These are phyloP conservation scores for Podiceps cristatus DNA, from an alignment of 2,113 vertebrate species.

Conservation along the genomic window DNA sequence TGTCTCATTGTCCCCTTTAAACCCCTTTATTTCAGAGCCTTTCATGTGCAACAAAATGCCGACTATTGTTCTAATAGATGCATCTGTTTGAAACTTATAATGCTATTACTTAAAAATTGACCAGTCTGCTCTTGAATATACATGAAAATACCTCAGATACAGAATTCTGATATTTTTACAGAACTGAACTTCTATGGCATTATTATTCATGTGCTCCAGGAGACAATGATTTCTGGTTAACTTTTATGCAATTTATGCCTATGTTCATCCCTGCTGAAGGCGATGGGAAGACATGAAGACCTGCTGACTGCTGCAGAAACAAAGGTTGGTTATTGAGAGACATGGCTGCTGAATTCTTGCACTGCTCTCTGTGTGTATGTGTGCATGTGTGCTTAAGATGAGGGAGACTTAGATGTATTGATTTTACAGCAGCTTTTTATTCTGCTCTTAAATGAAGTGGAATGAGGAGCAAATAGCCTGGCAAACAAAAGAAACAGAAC, in stretches of 20 bases:
- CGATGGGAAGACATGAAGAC: background rate
- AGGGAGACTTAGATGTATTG: slow-evolving; percentile 26
- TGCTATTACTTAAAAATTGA: background rate
- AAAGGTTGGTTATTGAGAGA: background rate
- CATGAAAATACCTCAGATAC: background rate
- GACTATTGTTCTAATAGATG: background rate
- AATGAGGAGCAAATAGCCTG: slow-evolving; percentile 53
- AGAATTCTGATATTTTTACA: background rate
- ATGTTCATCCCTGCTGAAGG: background rate
- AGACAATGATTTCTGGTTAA: background rate
- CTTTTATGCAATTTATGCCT: background rate
- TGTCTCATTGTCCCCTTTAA: background rate
- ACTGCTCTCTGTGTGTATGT: background rate
- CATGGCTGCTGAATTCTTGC: background rate
- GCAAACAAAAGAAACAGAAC: slow-evolving; percentile 54
- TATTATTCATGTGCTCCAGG: background rate
- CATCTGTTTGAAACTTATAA: background rate
- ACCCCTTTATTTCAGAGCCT: slow-evolving; percentile 19
- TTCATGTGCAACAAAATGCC: background rate
- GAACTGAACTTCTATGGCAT: background rate
- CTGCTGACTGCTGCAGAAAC: background rate
- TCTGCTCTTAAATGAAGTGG: slow-evolving; percentile 39
- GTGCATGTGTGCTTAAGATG: background rate
- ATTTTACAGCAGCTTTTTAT: slow-evolving; percentile 52
- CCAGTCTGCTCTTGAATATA: background rate